Evolutionary conservation across 2,113 vertebrate genomes (phyloP).

Genomic region (Enhydra lutris): DNA sequence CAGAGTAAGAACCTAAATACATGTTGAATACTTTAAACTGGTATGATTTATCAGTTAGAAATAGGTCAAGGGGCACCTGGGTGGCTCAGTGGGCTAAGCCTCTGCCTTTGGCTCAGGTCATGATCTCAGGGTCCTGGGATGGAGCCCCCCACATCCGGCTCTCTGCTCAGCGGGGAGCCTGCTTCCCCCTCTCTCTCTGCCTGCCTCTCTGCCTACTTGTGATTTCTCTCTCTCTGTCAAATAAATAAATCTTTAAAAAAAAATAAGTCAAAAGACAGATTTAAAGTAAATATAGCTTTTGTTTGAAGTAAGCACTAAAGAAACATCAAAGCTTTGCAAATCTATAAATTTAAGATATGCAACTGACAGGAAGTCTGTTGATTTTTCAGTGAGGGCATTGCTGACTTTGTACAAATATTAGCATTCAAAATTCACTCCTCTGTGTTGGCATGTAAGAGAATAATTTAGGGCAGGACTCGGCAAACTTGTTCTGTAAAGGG

Average conservation of each 20-base stretch:
- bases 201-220: too few species aligned
- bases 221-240: too few species aligned
- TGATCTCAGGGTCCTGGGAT: too few species aligned
- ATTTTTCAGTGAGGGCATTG: neutral
- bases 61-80: neutral
- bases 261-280: neutral
- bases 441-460: neutral
- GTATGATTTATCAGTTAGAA: neutral
- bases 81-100: too few species aligned
- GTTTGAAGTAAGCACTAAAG: neutral
- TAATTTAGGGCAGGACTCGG: neutral
- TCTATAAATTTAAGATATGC: neutral
- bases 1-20: neutral
- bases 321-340: neutral
- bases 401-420: neutral
- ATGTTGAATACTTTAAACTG: neutral
- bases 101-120: too few species aligned
- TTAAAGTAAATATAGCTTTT: neutral
- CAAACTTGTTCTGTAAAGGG: neutral
- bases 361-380: neutral
- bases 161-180: too few species aligned
- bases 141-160: too few species aligned
- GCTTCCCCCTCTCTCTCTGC: too few species aligned
- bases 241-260: too few species aligned
- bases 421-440: neutral